Base-by-base conservation (phyloP, 1,140 invertebrate species). In the Muscidifurax raptorellus region DNA sequence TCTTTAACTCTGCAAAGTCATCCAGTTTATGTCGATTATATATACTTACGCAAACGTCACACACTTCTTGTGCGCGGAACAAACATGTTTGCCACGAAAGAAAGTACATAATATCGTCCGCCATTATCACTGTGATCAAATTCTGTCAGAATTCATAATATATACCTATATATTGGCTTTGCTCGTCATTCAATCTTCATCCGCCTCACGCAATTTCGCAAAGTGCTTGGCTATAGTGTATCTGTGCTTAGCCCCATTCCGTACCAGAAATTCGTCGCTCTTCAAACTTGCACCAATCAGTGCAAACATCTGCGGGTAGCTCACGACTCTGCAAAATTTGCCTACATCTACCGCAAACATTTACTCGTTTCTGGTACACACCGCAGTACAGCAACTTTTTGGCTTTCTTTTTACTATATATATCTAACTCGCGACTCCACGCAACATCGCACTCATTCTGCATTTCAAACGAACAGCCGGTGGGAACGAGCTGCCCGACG, bases 401-500 rank as follows among this genome's bases (percentile, higher is more conserved):
- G 18, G 18, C 13, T 52, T 52, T 52, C 18, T 52, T 9, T 40
- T 9, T 40, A 40, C 10, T 18, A 18, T 12, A 2, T 47, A 47
- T 47, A 47, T 13, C 44, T 47, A 18, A 10, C 44, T 15, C 44
- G 10, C 36, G 9, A 40, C 9, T 47, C 15, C 5, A 6, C 36
- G 7, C 6, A 40, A 40, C 1, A 13, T 22, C 3, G 47, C 10
- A 10, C 36, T 40, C 36, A 40, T 40, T 12, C 36, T 40, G 9
- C 9, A 1, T 40, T 40, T 40, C 10, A 64, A 64, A n/a, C 59
- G n/a, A 9, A 47, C 12, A 79, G 82, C 66, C 89, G 91, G 88
- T 75, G 82, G 87, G 28, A 90, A 87, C 79, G 91, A 93, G 30
- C 85, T 92, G n/a, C 90, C 90, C 7, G 93, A 93, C 44, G 90